These are phyloP conservation scores for Cryptoblepharus egeriae DNA, from an alignment of 2,797 vertebrate species.

Conservation along the genomic window DNA sequence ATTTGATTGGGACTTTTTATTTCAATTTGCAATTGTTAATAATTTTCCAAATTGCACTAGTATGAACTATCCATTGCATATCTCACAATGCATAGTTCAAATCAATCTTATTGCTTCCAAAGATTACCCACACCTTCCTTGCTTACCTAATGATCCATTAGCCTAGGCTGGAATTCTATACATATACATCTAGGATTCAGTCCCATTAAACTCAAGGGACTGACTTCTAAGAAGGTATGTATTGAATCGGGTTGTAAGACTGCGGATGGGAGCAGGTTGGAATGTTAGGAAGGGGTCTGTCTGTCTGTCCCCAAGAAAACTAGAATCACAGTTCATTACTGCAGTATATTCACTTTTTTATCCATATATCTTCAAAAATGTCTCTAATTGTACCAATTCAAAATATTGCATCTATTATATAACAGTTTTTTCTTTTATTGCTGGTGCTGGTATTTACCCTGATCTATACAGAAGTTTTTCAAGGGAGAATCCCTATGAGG, in stretches of 20 bases:
- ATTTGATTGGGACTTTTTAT: not conserved
- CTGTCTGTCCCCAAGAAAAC: no score
- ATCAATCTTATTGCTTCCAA: not conserved
- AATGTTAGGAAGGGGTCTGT: no score
- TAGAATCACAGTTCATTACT: not conserved
- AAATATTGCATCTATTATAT: not conserved
- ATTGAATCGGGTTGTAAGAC: no score
- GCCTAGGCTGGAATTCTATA: no score
- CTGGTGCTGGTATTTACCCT: not conserved
- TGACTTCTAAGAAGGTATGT: no score
- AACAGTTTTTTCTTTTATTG: not conserved
- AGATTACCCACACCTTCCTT: not conserved
- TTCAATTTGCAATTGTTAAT: not conserved
- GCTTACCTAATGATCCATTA: not conserved
- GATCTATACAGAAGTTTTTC: not conserved
- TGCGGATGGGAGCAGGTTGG: no score
- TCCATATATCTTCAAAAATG: not conserved
- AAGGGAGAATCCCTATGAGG: not conserved
- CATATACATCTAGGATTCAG: no score
- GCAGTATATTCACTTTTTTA: not conserved
- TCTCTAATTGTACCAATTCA: not conserved
- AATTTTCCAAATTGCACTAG: not conserved
- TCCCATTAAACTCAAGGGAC: no score
- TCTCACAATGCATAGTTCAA: not conserved
- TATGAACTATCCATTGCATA: not conserved